A percentile compares a stretch with the other conserved stretches of the same genome.
phyloP scores from a whole-genome alignment of 2,888 invertebrate species.

The Drosophila mayaguana region DNA sequence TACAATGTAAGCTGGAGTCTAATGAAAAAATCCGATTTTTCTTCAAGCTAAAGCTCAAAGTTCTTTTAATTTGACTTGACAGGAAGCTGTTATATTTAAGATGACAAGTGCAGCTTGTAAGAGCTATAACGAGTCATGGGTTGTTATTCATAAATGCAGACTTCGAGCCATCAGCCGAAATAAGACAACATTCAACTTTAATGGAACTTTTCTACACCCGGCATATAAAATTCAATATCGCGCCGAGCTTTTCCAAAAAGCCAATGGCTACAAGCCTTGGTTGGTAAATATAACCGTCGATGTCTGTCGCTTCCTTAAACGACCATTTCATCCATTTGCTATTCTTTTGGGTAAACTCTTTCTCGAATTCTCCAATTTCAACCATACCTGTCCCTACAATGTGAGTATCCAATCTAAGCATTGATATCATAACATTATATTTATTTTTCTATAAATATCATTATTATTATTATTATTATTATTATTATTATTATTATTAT shows the following conservation, averaged over 20 bases:
- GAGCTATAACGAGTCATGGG: slow-evolving; percentile 46
- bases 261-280: slow-evolving; percentile 55
- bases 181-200: slow-evolving; percentile 31
- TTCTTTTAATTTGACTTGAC: neutral
- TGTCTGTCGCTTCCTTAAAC: slow-evolving; percentile 32
- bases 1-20: slow-evolving; percentile 8
- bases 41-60: no score
- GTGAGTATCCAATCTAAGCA: slow-evolving; percentile 11
- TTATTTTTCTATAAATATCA: no score
- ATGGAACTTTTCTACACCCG: slow-evolving; percentile 25
- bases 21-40: neutral
- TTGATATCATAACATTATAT: no score
- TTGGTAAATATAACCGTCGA: slow-evolving; percentile 28
- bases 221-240: slow-evolving; percentile 2
- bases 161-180: slow-evolving; percentile 44
- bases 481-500: no score
- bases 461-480: no score
- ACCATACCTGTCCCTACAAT: slow-evolving; percentile 48
- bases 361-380: slow-evolving; percentile 38
- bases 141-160: slow-evolving; percentile 35
- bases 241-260: slow-evolving; percentile 25
- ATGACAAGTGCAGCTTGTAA: slow-evolving; percentile 40
- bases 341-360: slow-evolving; percentile 23
- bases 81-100: slow-evolving; percentile 42
- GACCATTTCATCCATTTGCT: slow-evolving; percentile 22